phyloP scores from a whole-genome alignment of 2,797 vertebrate species.

The Takifugu rubripes region DNA sequence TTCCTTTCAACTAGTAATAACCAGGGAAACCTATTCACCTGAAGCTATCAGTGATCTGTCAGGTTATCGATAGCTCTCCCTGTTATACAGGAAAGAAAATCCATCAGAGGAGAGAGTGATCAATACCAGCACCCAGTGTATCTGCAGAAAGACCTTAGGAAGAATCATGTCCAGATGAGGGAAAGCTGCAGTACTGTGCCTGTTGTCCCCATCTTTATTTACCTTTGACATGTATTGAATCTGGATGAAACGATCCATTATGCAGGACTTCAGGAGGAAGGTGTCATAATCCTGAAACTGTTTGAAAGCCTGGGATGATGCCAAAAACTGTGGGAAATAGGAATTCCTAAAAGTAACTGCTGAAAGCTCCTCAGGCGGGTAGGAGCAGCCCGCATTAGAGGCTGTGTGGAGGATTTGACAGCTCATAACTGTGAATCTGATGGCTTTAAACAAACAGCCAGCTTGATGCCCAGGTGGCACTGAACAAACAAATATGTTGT shows the following conservation, averaged over 20 bases:
- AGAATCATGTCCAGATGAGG: background rate
- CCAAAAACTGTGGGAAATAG: background rate
- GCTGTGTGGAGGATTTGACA: conserved; percentile 38
- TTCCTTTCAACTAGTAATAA: background rate
- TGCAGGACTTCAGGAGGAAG: too few species aligned
- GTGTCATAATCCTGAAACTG: too few species aligned
- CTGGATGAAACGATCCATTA: too few species aligned
- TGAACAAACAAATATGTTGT: conserved; percentile 43
- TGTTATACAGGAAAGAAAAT: conserved; percentile 6
- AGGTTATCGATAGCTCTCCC: background rate
- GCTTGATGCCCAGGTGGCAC: conserved; percentile 51
- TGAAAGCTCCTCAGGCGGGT: background rate
- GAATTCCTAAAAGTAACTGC: too few species aligned
- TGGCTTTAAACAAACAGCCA: conserved; percentile 19
- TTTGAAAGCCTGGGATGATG: background rate
- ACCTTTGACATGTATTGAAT: too few species aligned
- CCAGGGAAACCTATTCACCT: background rate
- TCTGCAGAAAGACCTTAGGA: conserved; percentile 18
- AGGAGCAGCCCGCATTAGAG: background rate
- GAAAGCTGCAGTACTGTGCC: background rate
- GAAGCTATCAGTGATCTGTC: background rate
- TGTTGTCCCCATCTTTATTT: too few species aligned
- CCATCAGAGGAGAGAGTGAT: conserved; percentile 1
- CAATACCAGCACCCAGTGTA: conserved; percentile 15
- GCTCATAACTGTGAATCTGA: conserved; percentile 12